These are phyloP conservation scores for Dasysyrphus tricinctus DNA, from an alignment of 2,888 invertebrate species.

Conservation along the genomic window DNA sequence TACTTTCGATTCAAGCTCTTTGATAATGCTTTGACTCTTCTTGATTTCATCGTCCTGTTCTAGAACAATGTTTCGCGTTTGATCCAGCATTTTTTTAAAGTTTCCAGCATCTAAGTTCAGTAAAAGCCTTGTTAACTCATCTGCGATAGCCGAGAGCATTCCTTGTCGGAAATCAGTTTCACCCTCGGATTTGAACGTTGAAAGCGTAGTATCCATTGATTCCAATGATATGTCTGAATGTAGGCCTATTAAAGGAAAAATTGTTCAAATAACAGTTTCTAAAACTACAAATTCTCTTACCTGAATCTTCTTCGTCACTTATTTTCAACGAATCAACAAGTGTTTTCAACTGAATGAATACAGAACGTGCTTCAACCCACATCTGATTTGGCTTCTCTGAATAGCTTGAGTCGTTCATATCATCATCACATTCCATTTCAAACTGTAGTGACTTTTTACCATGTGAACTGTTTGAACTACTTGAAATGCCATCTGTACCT, in stretches of 20 bases:
- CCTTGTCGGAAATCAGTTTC: slow-evolving; percentile 86
- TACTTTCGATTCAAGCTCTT: slow-evolving; percentile 92
- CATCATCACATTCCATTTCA: slow-evolving; percentile 94
- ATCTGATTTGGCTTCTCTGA: slow-evolving; percentile 85
- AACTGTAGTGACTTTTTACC: slow-evolving; percentile 90
- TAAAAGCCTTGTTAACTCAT: slow-evolving; percentile 89
- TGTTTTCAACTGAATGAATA: slow-evolving; percentile 89
- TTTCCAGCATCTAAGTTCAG: slow-evolving; percentile 90
- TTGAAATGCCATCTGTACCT: slow-evolving; percentile 84
- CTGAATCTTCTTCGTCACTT: slow-evolving; percentile 90
- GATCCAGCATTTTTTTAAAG: slow-evolving; percentile 90
- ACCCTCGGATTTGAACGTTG: slow-evolving; percentile 80
- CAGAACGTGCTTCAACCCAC: slow-evolving; percentile 87
- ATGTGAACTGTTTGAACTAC: slow-evolving; percentile 77
- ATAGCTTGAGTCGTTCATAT: slow-evolving; percentile 84
- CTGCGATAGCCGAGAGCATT: slow-evolving; percentile 88
- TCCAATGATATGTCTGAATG: slow-evolving; percentile 89
- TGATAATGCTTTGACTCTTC: slow-evolving; percentile 90
- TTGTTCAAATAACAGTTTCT: background rate
- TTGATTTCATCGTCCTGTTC: slow-evolving; percentile 92
- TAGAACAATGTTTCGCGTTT: slow-evolving; percentile 89
- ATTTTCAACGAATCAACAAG: slow-evolving; percentile 90
- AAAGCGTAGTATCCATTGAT: slow-evolving; percentile 85
- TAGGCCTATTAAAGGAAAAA: slow-evolving; percentile 83
- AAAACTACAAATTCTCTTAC: slow-evolving; percentile 79